Evolutionary conservation across 30 jellyfish, hydroid and myxozoan genomes (phyloP), one percentile per base, ranked within the genome.

Genomic region (Sanderia malayensis): DNA sequence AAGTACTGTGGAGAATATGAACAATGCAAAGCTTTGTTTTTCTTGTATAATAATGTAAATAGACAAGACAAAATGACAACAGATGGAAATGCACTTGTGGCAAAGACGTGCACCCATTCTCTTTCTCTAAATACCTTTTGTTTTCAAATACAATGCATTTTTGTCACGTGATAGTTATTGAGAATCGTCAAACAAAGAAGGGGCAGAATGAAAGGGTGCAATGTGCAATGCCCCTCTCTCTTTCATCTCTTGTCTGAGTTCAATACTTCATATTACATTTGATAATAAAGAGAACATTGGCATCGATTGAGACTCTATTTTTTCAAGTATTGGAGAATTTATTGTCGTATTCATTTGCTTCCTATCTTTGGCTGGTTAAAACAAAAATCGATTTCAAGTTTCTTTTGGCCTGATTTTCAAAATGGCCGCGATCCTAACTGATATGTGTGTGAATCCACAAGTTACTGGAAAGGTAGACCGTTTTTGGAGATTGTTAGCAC

Each of bases 131-230:
- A n/a, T 47, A 73, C 71, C 88, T 34, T 45, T 76, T 76, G 88
- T 76, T 55, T 67, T 62, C 46, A 22, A 58, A 19, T 72, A 76
- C 77, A 76, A 60, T 70, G 46, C 33, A 20, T 22, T 1, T 11
- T 0, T 2, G 53, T 79, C 91, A 79, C 91, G 91, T 79, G 91
- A 79, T 77, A 17, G 4, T 33, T 28, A 71, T 76, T 65, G 61
- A 59, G n/a, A n/a, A n/a, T n/a, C n/a, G n/a, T n/a, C n/a, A n/a
- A 79, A 67, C 82, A 79, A 66, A 68, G 77, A 66, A 79, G 91
- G 91, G 91, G 91, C 83, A 61, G 30, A 79, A 83, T 49, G 83
- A 67, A 79, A 79, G 91, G n/a, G 91, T 79, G 83, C 83, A 6
- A 41, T 19, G 27, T 19, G 6, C 18, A 11, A 24, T 49, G 64